Evolutionary conservation across 2,797 vertebrate species (phyloP).

Genomic region (Pantherophis alleghaniensis): DNA sequence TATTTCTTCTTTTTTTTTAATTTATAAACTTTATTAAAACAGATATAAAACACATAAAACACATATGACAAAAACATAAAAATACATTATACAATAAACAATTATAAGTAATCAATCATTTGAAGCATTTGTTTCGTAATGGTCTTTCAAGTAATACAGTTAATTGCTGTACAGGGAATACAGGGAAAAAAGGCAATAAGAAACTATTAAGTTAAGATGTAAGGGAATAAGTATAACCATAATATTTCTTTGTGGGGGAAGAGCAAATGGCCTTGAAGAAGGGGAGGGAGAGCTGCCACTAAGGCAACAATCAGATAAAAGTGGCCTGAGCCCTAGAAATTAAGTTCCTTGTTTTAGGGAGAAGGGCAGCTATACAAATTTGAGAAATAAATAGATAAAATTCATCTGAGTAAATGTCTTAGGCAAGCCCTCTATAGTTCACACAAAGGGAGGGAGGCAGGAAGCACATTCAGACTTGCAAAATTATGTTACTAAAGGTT

Average conservation of each 20-base stretch:
- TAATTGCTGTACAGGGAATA: no score
- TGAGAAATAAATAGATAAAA: not conserved
- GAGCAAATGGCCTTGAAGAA: not conserved
- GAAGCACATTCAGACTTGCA: not conserved
- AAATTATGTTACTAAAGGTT: not conserved
- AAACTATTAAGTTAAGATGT: no score
- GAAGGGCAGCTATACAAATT: not conserved
- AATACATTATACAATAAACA: no score
- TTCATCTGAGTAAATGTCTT: not conserved
- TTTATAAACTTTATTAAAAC: no score
- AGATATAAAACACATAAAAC: no score
- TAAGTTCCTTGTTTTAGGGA: not conserved
- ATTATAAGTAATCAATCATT: no score
- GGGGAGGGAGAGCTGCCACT: not conserved
- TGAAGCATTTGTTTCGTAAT: no score
- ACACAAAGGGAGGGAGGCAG: not conserved
- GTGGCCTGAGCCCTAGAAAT: not conserved
- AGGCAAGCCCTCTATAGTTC: not conserved
- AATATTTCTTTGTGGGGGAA: not conserved
- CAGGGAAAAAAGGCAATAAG: no score
- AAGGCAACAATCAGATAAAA: not conserved
- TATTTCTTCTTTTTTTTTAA: not conserved
- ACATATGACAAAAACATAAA: no score
- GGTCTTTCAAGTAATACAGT: no score
- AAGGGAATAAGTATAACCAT: no score